Percentiles rank a stretch among this genome's conserved stretches.
These are phyloP conservation scores for Orussus abietinus DNA, from an alignment of 1,140 invertebrate species.

Conservation along the genomic window DNA sequence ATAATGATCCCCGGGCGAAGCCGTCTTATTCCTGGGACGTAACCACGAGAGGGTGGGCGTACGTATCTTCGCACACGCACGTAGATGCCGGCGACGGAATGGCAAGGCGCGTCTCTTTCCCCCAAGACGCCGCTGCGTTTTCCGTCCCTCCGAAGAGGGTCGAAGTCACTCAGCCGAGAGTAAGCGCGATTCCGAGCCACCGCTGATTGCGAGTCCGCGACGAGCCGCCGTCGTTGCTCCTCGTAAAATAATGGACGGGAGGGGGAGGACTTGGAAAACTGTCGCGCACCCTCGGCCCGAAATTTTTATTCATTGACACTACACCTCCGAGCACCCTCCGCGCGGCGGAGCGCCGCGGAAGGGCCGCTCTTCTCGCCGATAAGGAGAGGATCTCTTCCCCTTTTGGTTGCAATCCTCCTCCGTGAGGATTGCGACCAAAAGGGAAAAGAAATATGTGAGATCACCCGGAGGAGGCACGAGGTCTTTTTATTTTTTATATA, in stretches of 20 bases:
- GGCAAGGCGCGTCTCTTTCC: background rate
- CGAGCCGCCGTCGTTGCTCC: slow-evolving; percentile 14
- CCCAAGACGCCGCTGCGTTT: background rate
- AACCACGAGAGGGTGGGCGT: background rate
- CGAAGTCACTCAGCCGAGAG: slow-evolving; percentile 42
- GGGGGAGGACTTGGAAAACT: slow-evolving; percentile 19
- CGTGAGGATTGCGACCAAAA: too few species aligned
- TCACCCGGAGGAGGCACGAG: too few species aligned
- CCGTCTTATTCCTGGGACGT: slow-evolving; percentile 35
- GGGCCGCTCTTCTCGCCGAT: slow-evolving; percentile 26
- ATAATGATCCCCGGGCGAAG: slow-evolving; percentile 47
- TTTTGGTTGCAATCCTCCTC: slow-evolving; percentile 13
- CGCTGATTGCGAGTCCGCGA: slow-evolving; percentile 44
- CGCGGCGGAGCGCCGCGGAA: slow-evolving; percentile 21
- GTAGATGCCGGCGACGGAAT: background rate
- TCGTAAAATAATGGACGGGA: slow-evolving; percentile 13
- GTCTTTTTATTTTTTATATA: too few species aligned
- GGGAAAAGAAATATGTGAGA: too few species aligned
- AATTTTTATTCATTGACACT: slow-evolving; percentile 56
- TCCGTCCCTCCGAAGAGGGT: slow-evolving; percentile 17
- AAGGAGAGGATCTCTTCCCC: slow-evolving; percentile 25
- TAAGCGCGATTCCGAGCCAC: slow-evolving; percentile 46
- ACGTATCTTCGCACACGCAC: background rate
- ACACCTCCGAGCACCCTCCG: slow-evolving; percentile 37
- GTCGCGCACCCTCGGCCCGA: slow-evolving; percentile 39